These are phyloP conservation scores for Neoitamus cyanurus DNA, from an alignment of 2,888 invertebrate genomes.

Conservation along the genomic window DNA sequence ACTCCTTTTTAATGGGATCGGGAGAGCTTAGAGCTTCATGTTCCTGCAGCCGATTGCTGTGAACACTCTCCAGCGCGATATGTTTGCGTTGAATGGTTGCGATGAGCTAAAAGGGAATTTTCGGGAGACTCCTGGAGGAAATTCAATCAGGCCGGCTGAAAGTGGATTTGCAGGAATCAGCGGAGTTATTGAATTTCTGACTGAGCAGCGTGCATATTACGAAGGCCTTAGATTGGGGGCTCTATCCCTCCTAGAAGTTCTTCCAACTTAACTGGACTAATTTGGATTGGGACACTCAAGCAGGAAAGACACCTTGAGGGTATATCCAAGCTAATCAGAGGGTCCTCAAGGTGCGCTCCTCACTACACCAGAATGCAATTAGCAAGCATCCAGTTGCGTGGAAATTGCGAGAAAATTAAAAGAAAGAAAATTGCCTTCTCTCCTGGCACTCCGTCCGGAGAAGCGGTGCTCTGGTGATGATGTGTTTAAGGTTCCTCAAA, in stretches of 20 bases:
- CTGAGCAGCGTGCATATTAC: neutral
- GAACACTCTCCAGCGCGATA: neutral
- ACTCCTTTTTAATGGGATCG: neutral
- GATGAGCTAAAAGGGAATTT: neutral
- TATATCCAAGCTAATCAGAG: neutral
- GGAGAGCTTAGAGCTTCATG: neutral
- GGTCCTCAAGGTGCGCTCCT: neutral
- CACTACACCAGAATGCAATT: neutral
- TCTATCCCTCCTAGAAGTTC: neutral
- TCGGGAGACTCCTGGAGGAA: neutral
- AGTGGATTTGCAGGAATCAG: neutral
- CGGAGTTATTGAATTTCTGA: neutral
- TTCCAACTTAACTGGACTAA: neutral
- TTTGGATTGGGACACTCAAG: neutral
- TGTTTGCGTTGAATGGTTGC: neutral
- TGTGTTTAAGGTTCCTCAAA: neutral
- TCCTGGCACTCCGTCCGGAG: neutral
- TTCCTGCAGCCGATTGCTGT: neutral
- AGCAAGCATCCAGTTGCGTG: neutral
- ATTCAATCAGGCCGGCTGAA: neutral
- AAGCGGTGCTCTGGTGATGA: neutral
- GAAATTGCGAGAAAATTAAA: neutral
- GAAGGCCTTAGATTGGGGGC: neutral
- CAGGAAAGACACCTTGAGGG: neutral
- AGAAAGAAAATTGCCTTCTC: neutral